Evolutionary conservation across 2,797 vertebrate genomes (phyloP).

Genomic region (Amazonetta brasiliensis): DNA sequence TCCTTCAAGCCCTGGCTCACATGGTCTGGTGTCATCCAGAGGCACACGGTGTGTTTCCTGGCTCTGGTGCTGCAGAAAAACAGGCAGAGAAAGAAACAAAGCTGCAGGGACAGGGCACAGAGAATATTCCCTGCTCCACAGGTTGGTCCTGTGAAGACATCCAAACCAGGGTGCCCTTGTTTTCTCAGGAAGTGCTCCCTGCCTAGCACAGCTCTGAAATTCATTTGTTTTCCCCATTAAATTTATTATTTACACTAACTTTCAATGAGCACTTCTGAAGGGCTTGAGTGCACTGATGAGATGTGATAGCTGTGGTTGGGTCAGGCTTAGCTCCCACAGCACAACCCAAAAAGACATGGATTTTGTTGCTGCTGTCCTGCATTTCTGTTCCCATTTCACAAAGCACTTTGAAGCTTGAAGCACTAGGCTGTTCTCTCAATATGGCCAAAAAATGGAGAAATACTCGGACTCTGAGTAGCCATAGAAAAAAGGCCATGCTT

Average conservation of each 20-base stretch:
- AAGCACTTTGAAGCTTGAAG: neutral
- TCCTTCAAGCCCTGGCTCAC: neutral
- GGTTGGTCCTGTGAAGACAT: neutral
- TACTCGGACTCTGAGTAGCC: neutral
- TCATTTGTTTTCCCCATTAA: neutral
- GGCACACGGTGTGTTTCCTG: neutral
- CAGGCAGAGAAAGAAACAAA: neutral
- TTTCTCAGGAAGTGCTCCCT: neutral
- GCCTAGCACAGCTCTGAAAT: neutral
- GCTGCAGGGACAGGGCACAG: neutral
- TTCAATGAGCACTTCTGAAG: neutral
- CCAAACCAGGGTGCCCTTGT: neutral
- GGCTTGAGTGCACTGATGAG: neutral
- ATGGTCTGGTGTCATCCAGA: neutral
- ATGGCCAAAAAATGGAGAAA: neutral
- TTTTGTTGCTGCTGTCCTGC: neutral
- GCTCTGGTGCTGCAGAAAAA: neutral
- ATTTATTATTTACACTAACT: neutral
- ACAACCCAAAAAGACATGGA: neutral
- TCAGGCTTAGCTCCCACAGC: neutral
- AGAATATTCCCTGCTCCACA: fast-evolving
- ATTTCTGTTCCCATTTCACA: neutral
- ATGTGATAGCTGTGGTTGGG: neutral
- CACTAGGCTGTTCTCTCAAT: neutral
- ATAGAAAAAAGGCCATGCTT: fast-evolving